Conservation (phyloP, 2,113 vertebrate genomes). For the Smithornis capensis region DNA sequence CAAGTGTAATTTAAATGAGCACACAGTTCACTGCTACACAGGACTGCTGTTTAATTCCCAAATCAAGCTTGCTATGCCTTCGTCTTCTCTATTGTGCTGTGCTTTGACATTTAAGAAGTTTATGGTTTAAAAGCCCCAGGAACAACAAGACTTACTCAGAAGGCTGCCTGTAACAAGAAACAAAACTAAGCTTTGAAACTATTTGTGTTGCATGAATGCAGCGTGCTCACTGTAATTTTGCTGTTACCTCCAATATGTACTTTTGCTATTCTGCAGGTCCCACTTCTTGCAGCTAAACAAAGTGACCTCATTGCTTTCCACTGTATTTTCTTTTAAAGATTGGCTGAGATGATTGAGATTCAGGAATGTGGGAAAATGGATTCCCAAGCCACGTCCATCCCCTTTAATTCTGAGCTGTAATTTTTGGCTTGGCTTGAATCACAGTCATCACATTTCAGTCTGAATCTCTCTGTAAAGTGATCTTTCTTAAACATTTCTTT, state of each 20-base stretch:
- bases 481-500: constrained; percentile 83
- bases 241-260: constrained; percentile 45
- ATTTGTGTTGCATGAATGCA: constrained; percentile 8
- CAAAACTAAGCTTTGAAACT: constrained; percentile 28
- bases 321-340: constrained; percentile 76
- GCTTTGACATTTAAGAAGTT: constrained; percentile 43
- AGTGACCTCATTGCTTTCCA: constrained; percentile 82
- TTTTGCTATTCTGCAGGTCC: constrained; percentile 45
- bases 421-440: constrained; percentile 86
- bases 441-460: constrained; percentile 80
- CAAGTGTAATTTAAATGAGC: constrained; percentile 2
- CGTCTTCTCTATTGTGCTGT: neutral
- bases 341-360: constrained; percentile 81
- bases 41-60: neutral
- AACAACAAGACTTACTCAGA: constrained; percentile 35
- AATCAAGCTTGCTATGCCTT: constrained; percentile 15
- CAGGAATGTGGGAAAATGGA: constrained; percentile 83
- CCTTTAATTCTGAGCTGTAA: constrained; percentile 81
- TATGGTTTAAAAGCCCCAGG: constrained; percentile 38
- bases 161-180: constrained; percentile 37
- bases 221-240: constrained; percentile 28
- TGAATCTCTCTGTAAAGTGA: constrained; percentile 80
- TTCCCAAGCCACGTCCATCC: constrained; percentile 78
- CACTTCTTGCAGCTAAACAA: constrained; percentile 69
- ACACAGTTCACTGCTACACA: neutral